These are phyloP conservation scores for Pseudachorutes palmiensis DNA, from an alignment of 1,140 invertebrate genomes.

Conservation along the genomic window DNA sequence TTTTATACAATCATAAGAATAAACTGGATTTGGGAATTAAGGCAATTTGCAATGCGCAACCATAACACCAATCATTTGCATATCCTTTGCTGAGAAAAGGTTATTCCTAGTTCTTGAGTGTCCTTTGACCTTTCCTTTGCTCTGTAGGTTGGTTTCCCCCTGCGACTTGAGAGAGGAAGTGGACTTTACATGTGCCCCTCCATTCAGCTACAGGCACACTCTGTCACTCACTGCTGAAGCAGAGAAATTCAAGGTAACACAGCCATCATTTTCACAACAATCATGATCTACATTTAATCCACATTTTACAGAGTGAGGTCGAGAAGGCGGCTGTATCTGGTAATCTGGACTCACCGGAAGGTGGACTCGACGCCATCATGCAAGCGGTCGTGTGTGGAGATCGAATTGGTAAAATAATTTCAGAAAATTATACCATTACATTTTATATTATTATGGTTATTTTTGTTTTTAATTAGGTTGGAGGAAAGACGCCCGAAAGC, in stretches of 20 bases:
- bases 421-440: constrained; percentile 12
- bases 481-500: constrained; percentile 79
- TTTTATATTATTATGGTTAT: background rate
- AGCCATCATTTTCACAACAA: background rate
- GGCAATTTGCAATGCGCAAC: too few relatives aligned
- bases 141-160: background rate
- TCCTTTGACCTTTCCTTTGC: too few relatives aligned
- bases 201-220: background rate
- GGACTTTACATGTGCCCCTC: background rate
- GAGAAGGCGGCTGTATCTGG: constrained; percentile 76
- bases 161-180: background rate
- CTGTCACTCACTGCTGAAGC: background rate
- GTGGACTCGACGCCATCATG: constrained; percentile 98
- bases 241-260: background rate
- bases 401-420: constrained; percentile 53
- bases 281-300: background rate
- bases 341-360: constrained; percentile 95
- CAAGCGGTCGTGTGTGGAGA: constrained; percentile 83
- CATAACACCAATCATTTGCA: too few relatives aligned
- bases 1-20: too few relatives aligned
- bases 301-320: constrained; percentile 56
- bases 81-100: too few relatives aligned
- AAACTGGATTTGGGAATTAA: too few relatives aligned
- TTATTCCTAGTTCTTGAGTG: too few relatives aligned
- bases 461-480: constrained; percentile 50